A percentile compares a stretch with the other conserved stretches of the same genome.
Evolutionary conservation across 2,888 invertebrate species (phyloP).

Genomic region (Ditylenchus weischeri): DNA sequence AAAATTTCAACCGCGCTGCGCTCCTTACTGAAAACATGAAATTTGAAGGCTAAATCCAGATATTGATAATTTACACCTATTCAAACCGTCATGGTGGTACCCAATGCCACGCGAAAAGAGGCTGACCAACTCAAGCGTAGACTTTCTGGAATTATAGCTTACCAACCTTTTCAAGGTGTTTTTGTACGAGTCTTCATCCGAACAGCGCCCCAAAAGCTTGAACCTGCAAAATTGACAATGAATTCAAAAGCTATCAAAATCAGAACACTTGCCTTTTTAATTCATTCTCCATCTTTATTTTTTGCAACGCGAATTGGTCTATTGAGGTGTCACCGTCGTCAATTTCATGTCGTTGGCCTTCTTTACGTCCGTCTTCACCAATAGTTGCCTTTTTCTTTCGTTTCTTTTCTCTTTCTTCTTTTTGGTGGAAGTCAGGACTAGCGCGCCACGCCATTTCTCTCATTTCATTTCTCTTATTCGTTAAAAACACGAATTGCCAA

Average conservation of each 20-base stretch:
- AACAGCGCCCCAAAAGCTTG: slow-evolving; percentile 44
- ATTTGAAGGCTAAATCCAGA: no score
- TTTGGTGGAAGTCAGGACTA: slow-evolving; percentile 50
- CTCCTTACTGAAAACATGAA: slow-evolving; percentile 28
- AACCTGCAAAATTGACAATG: slow-evolving; percentile 33
- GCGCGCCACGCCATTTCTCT: slow-evolving; percentile 46
- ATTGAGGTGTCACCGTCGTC: slow-evolving; percentile 14
- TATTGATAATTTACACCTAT: slow-evolving; percentile 13
- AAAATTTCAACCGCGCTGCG: slow-evolving; percentile 56
- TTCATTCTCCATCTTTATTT: slow-evolving; percentile 45
- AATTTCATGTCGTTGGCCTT: slow-evolving; percentile 15
- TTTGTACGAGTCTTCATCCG: slow-evolving; percentile 45
- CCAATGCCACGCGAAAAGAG: slow-evolving; percentile 58
- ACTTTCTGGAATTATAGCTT: no score
- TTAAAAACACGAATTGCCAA: slow-evolving; percentile 43
- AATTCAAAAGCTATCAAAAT: no score
- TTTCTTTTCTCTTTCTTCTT: slow-evolving; percentile 38
- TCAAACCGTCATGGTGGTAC: slow-evolving; percentile 55
- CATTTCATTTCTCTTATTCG: slow-evolving; percentile 46
- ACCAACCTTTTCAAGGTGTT: no score
- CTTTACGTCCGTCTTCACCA: no score
- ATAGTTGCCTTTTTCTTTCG: slow-evolving; percentile 18
- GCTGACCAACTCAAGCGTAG: no score
- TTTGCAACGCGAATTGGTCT: slow-evolving; percentile 49
- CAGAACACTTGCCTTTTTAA: no score